Conservation (phyloP, 1,140 invertebrate species). For the Phenacoccus solenopsis region DNA sequence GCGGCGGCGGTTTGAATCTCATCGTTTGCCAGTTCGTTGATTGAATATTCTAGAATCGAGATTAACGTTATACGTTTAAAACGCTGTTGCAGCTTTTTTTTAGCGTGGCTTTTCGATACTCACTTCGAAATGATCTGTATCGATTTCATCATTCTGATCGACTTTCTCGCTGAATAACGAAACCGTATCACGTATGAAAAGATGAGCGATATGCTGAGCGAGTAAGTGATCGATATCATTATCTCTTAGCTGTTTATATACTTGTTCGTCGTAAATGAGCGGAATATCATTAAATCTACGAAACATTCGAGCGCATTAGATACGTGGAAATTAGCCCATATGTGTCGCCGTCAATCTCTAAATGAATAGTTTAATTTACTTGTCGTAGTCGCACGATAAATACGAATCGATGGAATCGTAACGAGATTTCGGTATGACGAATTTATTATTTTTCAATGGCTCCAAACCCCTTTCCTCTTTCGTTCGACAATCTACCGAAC, state of each 20-base stretch:
- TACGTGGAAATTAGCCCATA: too few relatives aligned
- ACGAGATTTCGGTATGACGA: constrained; percentile 87
- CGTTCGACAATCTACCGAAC: constrained; percentile 85
- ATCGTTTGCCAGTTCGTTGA: constrained; percentile 99
- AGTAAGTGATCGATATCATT: constrained; percentile 82
- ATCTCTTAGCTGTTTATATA: constrained; percentile 67
- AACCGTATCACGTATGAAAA: constrained; percentile 96
- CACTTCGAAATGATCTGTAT: constrained; percentile 98
- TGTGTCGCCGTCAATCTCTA: neutral
- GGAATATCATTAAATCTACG: constrained; percentile 78
- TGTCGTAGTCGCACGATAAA: constrained; percentile 70
- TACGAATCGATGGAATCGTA: constrained; percentile 98
- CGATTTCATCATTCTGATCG: constrained; percentile 81
- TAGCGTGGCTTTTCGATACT: constrained; percentile 18
- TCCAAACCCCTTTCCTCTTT: constrained; percentile 78
- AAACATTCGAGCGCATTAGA: constrained; percentile 21
- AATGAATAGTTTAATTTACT: constrained; percentile 34
- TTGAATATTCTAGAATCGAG: constrained; percentile 76
- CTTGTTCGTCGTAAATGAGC: constrained; percentile 69
- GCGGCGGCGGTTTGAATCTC: constrained; percentile 96
- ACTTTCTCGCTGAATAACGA: constrained; percentile 93
- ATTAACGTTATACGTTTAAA: neutral
- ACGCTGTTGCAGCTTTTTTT: neutral
- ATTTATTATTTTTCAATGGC: constrained; percentile 59
- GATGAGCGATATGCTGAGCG: constrained; percentile 90